Conservation (phyloP, 2,888 invertebrate species). For the Lycia hirtaria region DNA sequence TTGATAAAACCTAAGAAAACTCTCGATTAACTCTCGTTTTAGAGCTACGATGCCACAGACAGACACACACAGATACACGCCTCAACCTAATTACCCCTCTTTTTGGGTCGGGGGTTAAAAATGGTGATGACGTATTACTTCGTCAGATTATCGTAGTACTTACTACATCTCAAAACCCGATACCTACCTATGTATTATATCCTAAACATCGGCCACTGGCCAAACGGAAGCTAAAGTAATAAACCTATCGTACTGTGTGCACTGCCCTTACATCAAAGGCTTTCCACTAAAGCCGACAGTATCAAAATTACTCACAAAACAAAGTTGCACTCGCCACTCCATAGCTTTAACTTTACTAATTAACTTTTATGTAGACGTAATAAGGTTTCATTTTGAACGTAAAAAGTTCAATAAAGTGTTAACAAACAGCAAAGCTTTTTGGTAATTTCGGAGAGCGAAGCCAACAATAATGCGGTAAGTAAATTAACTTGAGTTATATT, state of each 20-base stretch:
- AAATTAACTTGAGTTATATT: background rate
- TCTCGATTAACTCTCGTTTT: no score
- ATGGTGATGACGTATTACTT: no score
- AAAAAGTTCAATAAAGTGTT: no score
- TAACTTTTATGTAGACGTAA: background rate
- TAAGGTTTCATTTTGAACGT: constrained; percentile 8
- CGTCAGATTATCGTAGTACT: no score
- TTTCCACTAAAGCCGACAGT: constrained; percentile 26
- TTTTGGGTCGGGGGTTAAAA: no score
- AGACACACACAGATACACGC: no score
- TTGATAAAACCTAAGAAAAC: no score
- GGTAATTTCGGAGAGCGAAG: constrained; percentile 4
- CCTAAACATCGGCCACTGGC: no score
- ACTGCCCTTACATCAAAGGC: constrained; percentile 30
- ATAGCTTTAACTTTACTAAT: background rate
- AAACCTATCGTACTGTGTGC: constrained; percentile 26
- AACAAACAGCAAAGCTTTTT: constrained; percentile 2
- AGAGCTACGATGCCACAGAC: no score
- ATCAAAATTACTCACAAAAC: constrained; percentile 21
- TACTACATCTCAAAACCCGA: no score
- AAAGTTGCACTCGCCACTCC: background rate
- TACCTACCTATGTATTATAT: no score
- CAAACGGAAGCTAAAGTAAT: constrained; percentile 24
- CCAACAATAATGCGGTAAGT: constrained; percentile 8
- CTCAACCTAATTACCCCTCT: no score